Percentiles rank a stretch among this genome's conserved stretches.
Evolutionary conservation across 2,888 invertebrate species (phyloP).

Genomic region (Poecilobothrus nobilitatus): DNA sequence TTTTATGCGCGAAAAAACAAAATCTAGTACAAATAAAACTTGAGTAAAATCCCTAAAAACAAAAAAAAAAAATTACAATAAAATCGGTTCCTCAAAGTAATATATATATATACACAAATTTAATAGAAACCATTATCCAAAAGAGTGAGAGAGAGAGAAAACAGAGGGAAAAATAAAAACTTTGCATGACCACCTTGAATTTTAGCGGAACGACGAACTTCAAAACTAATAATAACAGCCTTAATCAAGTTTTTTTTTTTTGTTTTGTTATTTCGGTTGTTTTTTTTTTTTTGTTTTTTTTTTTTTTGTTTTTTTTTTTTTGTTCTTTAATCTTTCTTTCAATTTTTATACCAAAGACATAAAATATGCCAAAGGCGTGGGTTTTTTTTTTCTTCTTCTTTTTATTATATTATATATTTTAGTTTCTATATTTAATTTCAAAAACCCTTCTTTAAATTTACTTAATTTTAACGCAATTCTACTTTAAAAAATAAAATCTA

Average conservation of each 20-base stretch:
- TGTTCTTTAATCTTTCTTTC: neutral
- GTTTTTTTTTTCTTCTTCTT: neutral
- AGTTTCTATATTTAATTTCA: neutral
- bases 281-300: neutral
- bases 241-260: conserved; percentile 2
- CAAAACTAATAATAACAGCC: neutral
- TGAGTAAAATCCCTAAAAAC: no score
- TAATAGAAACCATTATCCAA: no score
- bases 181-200: conserved; percentile 4
- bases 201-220: neutral
- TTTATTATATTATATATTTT: neutral
- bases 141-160: neutral
- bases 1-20: no score
- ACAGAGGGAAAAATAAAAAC: neutral
- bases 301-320: neutral
- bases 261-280: neutral
- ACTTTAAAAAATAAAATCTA: no score
- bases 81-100: no score
- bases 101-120: no score
- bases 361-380: conserved; percentile 1
- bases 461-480: no score
- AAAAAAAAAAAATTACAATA: no score
- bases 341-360: neutral
- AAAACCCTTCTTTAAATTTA: neutral
- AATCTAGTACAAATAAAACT: no score